Evolutionary conservation across 2,888 invertebrate species (phyloP).

Genomic region (Meloe dianella): DNA sequence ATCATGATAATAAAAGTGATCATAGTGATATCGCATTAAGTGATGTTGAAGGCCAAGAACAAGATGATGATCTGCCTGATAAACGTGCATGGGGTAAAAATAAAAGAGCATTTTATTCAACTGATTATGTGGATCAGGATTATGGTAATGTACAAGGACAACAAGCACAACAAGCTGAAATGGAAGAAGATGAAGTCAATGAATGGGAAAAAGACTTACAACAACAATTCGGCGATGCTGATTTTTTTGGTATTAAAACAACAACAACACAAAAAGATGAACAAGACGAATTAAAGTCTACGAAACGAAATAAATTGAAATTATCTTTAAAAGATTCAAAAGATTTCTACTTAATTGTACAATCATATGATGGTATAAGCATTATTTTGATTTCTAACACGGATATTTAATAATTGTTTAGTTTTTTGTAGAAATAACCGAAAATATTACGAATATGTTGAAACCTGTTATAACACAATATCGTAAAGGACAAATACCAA

Average conservation of each 20-base stretch:
- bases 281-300: conserved; percentile 61
- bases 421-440: conserved; percentile 59
- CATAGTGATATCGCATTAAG: conserved; percentile 66
- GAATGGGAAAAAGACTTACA: conserved; percentile 69
- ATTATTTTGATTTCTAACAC: neutral
- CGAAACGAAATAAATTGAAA: conserved; percentile 76
- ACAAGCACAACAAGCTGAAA: conserved; percentile 75
- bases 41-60: conserved; percentile 78
- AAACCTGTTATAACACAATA: conserved; percentile 72
- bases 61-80: conserved; percentile 76
- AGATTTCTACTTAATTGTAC: conserved; percentile 80
- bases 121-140: conserved; percentile 89
- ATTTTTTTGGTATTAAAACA: conserved; percentile 37
- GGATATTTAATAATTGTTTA: neutral
- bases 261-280: conserved; percentile 1
- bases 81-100: conserved; percentile 88
- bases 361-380: conserved; percentile 70
- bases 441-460: conserved; percentile 70
- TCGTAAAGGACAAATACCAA: conserved; percentile 67
- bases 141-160: conserved; percentile 71
- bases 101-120: conserved; percentile 79
- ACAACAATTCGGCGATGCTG: conserved; percentile 69
- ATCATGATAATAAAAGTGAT: conserved; percentile 60
- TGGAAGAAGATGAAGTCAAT: conserved; percentile 82
- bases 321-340: conserved; percentile 86